phyloP scores from a whole-genome alignment of 1,140 invertebrate species.

The Yoshiicerus persimilis region DNA sequence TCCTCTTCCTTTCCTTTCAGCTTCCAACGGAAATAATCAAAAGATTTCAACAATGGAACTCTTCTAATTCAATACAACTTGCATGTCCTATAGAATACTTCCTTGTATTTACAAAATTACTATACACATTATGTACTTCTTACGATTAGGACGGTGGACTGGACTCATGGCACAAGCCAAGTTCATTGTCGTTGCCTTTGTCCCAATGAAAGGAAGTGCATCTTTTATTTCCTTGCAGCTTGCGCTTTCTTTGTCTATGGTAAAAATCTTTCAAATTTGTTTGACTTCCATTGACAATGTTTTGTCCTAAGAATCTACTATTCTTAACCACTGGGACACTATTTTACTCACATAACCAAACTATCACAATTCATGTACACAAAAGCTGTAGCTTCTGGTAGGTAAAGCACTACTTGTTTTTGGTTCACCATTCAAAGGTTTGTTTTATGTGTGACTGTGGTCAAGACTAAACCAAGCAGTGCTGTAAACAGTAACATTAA shows the following conservation, averaged over 20 bases:
- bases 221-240: not conserved
- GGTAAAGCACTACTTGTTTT: no score
- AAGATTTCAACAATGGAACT: not conserved
- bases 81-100: not conserved
- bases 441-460: not conserved
- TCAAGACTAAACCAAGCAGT: no score
- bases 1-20: not conserved
- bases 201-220: not conserved
- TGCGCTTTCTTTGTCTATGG: slow-evolving; percentile 5
- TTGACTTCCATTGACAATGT: not conserved
- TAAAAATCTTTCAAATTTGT: not conserved
- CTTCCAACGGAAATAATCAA: not conserved
- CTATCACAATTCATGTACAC: not conserved
- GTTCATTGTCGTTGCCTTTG: not conserved
- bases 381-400: no score
- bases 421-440: no score
- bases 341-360: not conserved
- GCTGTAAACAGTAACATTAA: no score
- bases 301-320: not conserved
- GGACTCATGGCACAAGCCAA: not conserved
- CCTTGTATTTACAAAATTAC: not conserved
- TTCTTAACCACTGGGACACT: not conserved
- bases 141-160: no score
- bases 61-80: not conserved
- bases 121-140: not conserved